Evolutionary conservation across 2,113 vertebrate genomes (phyloP).

Genomic region (Reinhardtius hippoglossoides): DNA sequence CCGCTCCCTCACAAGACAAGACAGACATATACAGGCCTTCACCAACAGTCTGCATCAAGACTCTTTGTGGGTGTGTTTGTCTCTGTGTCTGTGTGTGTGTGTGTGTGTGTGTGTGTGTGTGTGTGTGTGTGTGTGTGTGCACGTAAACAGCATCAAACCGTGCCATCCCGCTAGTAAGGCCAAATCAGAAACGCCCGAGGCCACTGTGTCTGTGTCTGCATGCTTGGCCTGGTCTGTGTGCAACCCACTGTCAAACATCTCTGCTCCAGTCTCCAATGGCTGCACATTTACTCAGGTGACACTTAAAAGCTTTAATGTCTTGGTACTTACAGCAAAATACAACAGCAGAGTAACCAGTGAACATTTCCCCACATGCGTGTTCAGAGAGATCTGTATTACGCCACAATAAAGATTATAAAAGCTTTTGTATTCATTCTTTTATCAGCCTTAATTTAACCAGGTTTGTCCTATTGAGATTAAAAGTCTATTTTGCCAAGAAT

Average conservation of each 20-base stretch:
- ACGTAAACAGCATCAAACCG: slow-evolving; percentile 62
- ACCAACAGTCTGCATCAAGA: slow-evolving; percentile 72
- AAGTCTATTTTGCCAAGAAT: too few relatives aligned
- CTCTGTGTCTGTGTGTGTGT: slow-evolving; percentile 30
- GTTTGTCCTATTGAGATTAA: too few relatives aligned
- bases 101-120: slow-evolving; percentile 33
- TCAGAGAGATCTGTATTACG: too few relatives aligned
- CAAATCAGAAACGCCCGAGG: slow-evolving; percentile 69
- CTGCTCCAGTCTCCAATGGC: slow-evolving; percentile 31
- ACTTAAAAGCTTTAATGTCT: slow-evolving; percentile 13
- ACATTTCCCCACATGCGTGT: too few relatives aligned
- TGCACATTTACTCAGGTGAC: slow-evolving; percentile 26
- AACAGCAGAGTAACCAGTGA: background rate
- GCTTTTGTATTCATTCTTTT: too few relatives aligned
- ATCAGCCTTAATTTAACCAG: too few relatives aligned
- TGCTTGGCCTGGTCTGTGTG: slow-evolving; percentile 62
- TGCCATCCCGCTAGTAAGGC: slow-evolving; percentile 63
- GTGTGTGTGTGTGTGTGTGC: slow-evolving; percentile 14
- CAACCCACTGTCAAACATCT: slow-evolving; percentile 63
- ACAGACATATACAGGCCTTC: slow-evolving; percentile 76
- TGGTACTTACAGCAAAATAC: background rate
- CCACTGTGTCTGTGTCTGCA: slow-evolving; percentile 64
- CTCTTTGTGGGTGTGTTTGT: slow-evolving; percentile 34
- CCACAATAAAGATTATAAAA: too few relatives aligned
- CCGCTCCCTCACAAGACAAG: slow-evolving; percentile 68